A percentile compares a stretch with the other conserved stretches of the same genome.
Conservation (phyloP, 1,140 invertebrate species). For the Apis mellifera region DNA sequence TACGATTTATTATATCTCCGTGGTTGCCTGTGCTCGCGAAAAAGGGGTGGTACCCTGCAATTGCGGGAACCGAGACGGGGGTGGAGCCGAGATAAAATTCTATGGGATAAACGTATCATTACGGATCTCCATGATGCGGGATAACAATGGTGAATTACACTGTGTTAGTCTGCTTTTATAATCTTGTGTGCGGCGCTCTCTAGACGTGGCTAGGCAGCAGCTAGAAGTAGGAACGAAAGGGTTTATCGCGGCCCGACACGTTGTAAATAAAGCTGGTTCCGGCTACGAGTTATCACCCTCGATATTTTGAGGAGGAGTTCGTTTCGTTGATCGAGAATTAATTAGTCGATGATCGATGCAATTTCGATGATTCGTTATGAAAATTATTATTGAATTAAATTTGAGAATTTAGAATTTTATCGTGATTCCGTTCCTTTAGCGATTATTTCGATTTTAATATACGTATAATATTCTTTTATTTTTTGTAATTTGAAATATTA, state of each 20-base stretch:
- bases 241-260: constrained; percentile 11
- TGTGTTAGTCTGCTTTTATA: constrained; percentile 15
- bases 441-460: no score
- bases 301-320: not conserved
- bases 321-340: not conserved
- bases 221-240: constrained; percentile 17
- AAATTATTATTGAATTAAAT: no score
- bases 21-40: not conserved
- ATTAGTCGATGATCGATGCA: not conserved
- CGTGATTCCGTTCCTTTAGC: no score
- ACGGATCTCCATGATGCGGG: constrained; percentile 36
- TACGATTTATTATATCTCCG: constrained; percentile 26
- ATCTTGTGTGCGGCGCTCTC: constrained; percentile 15
- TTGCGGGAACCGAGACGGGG: constrained; percentile 1
- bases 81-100: not conserved
- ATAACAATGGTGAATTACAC: constrained; percentile 45
- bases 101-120: constrained; percentile 43
- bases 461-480: no score
- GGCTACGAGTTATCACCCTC: not conserved
- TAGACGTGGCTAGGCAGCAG: not conserved
- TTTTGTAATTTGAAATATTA: no score
- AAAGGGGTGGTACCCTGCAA: not conserved
- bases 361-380: no score
- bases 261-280: constrained; percentile 28
- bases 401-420: no score